Evolutionary conservation across 2,888 invertebrate species (phyloP), one percentile per base, ranked within the genome.

Genomic region (Hypomecis punctinalis): DNA sequence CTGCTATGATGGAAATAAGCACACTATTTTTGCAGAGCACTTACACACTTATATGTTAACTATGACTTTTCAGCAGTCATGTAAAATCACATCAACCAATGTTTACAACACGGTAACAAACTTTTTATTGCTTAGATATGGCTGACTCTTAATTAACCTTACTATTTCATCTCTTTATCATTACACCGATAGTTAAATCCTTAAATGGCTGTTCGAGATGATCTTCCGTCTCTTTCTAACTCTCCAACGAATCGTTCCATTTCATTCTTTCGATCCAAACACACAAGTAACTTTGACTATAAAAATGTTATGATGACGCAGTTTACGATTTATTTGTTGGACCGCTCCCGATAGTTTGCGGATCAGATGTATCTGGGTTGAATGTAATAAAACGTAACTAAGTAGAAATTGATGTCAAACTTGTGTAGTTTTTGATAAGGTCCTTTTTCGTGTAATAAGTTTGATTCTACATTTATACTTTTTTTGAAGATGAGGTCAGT

Each of bases 241-340:
- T 54, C 9, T 47, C 39, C 11, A 5, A 42, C 40, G 51, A 67
- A 67, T 61, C 58, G 37, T 68, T 57, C 63, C 48, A 53, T 70
- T 66, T 59, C 63, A 56, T 51, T 69, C 67, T 51, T 60, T 57
- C 53, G 39, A 61, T 60, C 68, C 64, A 53, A 72, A 64, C 69
- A 66, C 63, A 57, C 45, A 57, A 66, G 68, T 67, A 66, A 70
- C 49, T 64, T 40, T 73, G 78, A 84, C 84, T 84, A 80, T 88
- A 90, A 91, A 90, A 90, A 84, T 89, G 87, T 90, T 89, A 88
- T 88, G 88, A 89, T 86, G 83, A 75, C 76, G 78, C 79, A 84
- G 75, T 89, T 88, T 82, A 88, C 84, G 89, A 87, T 89, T 88
- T 90, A 88, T 90, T 88, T 90, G 89, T 86, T 79, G 74, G 74